These are phyloP conservation scores for Amphimedon queenslandica DNA, from an alignment of 37 sponge, comb jelly and placozoan genomes.

Conservation along the genomic window DNA sequence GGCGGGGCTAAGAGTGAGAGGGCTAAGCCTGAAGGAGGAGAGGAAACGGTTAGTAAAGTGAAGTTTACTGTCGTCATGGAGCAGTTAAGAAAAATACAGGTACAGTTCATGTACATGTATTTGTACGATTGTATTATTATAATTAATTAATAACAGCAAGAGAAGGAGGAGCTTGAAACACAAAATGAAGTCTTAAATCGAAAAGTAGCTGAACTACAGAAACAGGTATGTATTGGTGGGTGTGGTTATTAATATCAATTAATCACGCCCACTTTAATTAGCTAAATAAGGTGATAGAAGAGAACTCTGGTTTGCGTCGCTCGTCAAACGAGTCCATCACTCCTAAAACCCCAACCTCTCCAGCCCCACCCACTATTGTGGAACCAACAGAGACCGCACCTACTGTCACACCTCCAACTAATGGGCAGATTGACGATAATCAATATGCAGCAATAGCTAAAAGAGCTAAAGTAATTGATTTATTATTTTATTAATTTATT, in stretches of 20 bases:
- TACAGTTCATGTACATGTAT: not conserved
- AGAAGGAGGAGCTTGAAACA: slow-evolving; percentile 26
- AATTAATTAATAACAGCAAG: slow-evolving; percentile 15
- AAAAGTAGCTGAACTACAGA: slow-evolving; percentile 32
- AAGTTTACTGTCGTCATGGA: slow-evolving; percentile 5
- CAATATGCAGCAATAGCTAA: no score
- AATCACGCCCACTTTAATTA: not conserved
- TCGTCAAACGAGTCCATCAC: not conserved
- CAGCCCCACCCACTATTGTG: slow-evolving; percentile 21
- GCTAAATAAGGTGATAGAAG: slow-evolving; percentile 47
- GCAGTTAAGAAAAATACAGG: slow-evolving; percentile 13
- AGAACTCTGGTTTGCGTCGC: slow-evolving; percentile 31
- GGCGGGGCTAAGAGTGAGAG: not conserved
- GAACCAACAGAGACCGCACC: not conserved
- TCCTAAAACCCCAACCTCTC: slow-evolving; percentile 15
- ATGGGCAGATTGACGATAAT: no score
- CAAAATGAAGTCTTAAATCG: slow-evolving; percentile 29
- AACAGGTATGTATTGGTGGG: slow-evolving; percentile 19
- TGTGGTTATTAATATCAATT: not conserved
- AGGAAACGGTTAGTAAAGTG: not conserved
- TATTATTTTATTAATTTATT: not conserved
- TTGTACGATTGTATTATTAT: not conserved
- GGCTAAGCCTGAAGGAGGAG: not conserved
- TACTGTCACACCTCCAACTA: not conserved
- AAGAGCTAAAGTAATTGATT: no score